phyloP scores from a whole-genome alignment of 2,113 vertebrate genomes.

The Psittacus erithacus region DNA sequence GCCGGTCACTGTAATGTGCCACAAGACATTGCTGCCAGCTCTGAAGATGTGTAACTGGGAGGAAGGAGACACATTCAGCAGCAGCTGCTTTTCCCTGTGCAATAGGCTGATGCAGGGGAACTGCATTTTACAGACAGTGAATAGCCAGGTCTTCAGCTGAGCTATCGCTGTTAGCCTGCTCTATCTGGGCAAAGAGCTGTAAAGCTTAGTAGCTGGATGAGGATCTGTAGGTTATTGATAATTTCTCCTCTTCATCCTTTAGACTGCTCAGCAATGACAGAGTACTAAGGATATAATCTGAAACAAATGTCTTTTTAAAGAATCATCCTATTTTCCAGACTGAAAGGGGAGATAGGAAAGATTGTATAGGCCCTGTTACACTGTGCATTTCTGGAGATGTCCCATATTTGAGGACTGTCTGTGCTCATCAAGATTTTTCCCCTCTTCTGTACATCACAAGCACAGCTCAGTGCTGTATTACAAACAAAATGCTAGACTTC shows the following conservation, averaged over 20 bases:
- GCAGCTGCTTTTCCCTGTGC: background rate
- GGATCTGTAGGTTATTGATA: background rate
- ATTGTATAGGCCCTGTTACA: background rate
- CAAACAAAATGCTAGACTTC: constrained; percentile 6
- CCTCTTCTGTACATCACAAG: background rate
- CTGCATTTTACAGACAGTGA: background rate
- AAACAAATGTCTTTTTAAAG: background rate
- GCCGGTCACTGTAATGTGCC: fast-evolving
- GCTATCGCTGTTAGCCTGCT: background rate
- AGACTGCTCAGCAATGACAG: background rate
- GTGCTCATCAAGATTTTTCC: background rate
- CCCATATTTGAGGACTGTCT: background rate
- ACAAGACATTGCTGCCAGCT: background rate
- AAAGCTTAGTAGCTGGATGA: background rate
- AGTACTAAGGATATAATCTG: background rate
- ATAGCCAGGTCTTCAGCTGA: background rate
- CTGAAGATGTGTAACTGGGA: background rate
- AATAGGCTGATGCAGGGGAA: background rate
- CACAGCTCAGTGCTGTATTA: background rate
- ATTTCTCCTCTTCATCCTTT: background rate
- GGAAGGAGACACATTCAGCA: background rate
- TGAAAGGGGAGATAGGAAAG: background rate
- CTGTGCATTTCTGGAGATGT: background rate
- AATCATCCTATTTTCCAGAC: background rate
- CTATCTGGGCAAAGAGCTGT: background rate